These are phyloP conservation scores for Leptinotarsa juncta DNA, from an alignment of 2,888 invertebrate genomes.

Conservation along the genomic window DNA sequence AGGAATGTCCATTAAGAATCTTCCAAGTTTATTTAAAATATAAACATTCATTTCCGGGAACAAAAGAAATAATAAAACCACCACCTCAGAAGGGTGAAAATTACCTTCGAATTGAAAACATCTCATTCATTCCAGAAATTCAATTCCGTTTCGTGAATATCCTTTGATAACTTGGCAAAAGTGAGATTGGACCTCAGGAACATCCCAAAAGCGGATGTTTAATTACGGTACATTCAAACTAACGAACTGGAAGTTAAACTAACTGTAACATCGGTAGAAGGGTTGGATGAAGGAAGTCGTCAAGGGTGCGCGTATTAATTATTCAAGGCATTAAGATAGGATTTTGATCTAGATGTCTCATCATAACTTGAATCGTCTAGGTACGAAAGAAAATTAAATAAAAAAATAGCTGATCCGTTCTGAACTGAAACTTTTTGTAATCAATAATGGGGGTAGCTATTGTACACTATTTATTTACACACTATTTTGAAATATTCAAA, in stretches of 20 bases:
- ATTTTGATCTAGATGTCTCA: neutral
- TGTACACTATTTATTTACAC: too few species aligned
- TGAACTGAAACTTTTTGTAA: too few species aligned
- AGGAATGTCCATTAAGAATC: too few species aligned
- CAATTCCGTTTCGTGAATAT: neutral
- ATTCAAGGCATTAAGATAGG: neutral
- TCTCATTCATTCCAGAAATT: neutral
- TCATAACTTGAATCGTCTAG: neutral
- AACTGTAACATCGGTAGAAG: conserved; percentile 9
- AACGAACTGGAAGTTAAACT: conserved; percentile 9
- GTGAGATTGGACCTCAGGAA: neutral
- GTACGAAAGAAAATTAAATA: too few species aligned
- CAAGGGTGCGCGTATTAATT: neutral
- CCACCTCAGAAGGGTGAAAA: too few species aligned
- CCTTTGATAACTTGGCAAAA: neutral
- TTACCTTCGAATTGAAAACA: too few species aligned
- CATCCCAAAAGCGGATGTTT: neutral
- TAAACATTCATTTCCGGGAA: too few species aligned
- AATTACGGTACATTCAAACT: neutral
- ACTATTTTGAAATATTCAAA: too few species aligned
- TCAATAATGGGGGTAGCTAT: too few species aligned
- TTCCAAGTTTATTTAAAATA: too few species aligned
- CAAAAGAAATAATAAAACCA: too few species aligned
- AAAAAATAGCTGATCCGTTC: too few species aligned
- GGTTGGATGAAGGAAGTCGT: conserved; percentile 1